Percentiles rank a stretch among this genome's conserved stretches.
These are phyloP conservation scores for Pollenia griseotomentosa DNA, from an alignment of 2,888 invertebrate species.

Conservation along the genomic window DNA sequence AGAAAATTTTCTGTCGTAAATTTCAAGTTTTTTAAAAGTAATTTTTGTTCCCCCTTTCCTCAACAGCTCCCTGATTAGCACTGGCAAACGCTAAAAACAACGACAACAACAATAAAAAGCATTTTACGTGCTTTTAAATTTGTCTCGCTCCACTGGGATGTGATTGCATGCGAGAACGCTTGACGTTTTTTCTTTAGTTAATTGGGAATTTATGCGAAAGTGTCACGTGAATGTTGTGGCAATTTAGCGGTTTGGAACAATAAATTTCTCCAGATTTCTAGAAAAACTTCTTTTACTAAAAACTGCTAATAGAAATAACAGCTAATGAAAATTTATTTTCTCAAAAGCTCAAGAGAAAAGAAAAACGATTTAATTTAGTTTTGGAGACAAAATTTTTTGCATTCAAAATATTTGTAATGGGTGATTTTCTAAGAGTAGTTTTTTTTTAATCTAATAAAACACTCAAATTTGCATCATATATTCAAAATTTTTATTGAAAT, in stretches of 20 bases:
- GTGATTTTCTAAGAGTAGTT: too few relatives aligned
- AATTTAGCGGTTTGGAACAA: conserved; percentile 62
- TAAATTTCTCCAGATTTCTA: conserved; percentile 34
- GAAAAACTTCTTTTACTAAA: not conserved
- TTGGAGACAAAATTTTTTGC: conserved; percentile 25
- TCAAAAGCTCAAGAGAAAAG: not conserved
- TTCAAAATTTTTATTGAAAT: too few relatives aligned
- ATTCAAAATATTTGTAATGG: not conserved
- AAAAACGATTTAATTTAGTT: conserved; percentile 19
- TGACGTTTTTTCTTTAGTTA: not conserved
- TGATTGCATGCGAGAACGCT: conserved; percentile 39
- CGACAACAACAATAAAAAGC: not conserved
- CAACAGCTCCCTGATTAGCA: conserved; percentile 9
- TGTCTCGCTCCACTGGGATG: conserved; percentile 38
- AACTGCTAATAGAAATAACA: conserved; percentile 39
- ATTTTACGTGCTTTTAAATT: conserved; percentile 14
- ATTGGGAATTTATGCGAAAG: conserved; percentile 70
- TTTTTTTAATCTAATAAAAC: too few relatives aligned
- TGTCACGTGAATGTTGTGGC: conserved; percentile 65
- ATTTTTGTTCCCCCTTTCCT: not conserved
- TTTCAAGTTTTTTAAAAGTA: conserved; percentile 20
- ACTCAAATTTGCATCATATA: too few relatives aligned
- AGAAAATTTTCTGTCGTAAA: not conserved
- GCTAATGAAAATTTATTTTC: conserved; percentile 50
- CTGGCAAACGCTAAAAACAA: conserved; percentile 11